Conservation (phyloP, 2,888 invertebrate species). For the Brachyptera risi region DNA sequence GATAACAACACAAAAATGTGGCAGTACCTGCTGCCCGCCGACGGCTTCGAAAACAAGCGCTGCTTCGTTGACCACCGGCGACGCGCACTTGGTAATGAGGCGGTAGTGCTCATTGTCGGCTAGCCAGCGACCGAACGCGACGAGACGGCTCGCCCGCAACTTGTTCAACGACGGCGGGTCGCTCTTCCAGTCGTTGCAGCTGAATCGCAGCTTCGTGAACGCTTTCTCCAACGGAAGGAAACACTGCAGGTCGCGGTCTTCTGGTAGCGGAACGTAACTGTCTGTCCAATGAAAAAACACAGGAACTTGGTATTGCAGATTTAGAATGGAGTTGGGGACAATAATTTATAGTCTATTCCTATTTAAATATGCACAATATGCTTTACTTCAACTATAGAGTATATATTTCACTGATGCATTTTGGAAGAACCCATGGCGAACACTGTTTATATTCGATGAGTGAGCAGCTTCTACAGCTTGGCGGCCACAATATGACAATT, state of each 20-base stretch:
- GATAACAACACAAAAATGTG: too few species aligned
- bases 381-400: too few species aligned
- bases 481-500: too few species aligned
- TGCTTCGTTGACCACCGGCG: constrained; percentile 18
- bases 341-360: too few species aligned
- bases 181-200: constrained; percentile 41
- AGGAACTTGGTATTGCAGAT: too few species aligned
- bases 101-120: constrained; percentile 40
- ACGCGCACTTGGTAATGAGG: constrained; percentile 36
- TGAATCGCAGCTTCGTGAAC: constrained; percentile 53
- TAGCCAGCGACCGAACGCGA: constrained; percentile 51
- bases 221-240: constrained; percentile 67
- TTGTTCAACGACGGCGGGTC: constrained; percentile 46
- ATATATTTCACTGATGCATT: too few species aligned
- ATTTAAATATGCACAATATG: too few species aligned
- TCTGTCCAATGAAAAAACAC: too few species aligned
- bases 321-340: too few species aligned
- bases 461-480: too few species aligned
- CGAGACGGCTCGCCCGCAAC: constrained; percentile 49
- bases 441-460: too few species aligned
- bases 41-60: constrained; percentile 27
- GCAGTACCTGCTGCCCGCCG: constrained; percentile 28
- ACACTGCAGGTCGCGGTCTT: constrained; percentile 75
- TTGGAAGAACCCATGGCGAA: too few species aligned
- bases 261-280: constrained; percentile 67